A percentile compares a stretch with the other conserved stretches of the same genome.
These are phyloP conservation scores for Enteromius radiatus DNA, from an alignment of 2,797 vertebrate genomes.

Conservation along the genomic window DNA sequence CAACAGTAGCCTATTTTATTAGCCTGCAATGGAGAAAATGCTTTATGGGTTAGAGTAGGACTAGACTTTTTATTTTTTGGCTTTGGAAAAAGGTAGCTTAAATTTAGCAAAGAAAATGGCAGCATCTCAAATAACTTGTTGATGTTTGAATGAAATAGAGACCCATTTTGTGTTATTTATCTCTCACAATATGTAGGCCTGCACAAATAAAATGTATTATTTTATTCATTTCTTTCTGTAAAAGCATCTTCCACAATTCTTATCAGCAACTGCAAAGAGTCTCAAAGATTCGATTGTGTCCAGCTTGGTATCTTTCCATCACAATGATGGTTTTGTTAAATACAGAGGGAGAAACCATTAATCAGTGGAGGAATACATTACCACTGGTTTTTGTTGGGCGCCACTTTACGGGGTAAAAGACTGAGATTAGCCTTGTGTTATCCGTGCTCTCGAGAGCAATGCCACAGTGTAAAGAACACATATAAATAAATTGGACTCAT, in stretches of 20 bases:
- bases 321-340: constrained; percentile 80
- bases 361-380: constrained; percentile 81
- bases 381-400: constrained; percentile 75
- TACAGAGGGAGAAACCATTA: constrained; percentile 75
- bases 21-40: background rate
- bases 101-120: background rate
- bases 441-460: constrained; percentile 75
- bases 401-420: constrained; percentile 84
- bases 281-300: constrained; percentile 82
- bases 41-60: background rate
- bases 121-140: background rate
- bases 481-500: constrained; percentile 82
- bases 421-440: constrained; percentile 77
- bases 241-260: constrained; percentile 45
- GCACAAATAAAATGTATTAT: background rate
- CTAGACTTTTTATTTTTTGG: background rate
- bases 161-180: background rate
- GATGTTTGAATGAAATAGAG: background rate
- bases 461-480: constrained; percentile 75
- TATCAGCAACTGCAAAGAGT: constrained; percentile 69
- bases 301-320: constrained; percentile 76
- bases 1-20: background rate
- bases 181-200: background rate
- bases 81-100: background rate
- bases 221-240: background rate